phyloP scores from a whole-genome alignment of 2,797 vertebrate species.

The Rousettus madagascariensis region DNA sequence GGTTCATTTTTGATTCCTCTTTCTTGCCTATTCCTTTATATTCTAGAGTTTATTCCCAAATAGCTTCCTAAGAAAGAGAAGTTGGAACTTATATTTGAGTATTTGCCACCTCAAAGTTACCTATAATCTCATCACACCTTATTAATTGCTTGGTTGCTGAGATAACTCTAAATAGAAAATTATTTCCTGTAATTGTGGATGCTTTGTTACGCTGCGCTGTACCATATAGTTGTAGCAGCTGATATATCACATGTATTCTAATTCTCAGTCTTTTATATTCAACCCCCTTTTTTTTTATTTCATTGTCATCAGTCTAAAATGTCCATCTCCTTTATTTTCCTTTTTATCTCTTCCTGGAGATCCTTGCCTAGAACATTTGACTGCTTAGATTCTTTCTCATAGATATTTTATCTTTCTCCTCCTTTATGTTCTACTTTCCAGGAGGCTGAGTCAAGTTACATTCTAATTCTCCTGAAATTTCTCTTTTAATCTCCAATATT shows the following conservation, averaged over 20 bases:
- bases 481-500: not conserved
- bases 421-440: not conserved
- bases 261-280: not conserved
- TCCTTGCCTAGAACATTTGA: not conserved
- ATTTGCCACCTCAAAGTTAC: not conserved
- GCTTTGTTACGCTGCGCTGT: not conserved
- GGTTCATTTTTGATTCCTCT: not conserved
- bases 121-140: not conserved
- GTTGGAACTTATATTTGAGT: not conserved
- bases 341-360: not conserved
- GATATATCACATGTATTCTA: not conserved
- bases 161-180: not conserved
- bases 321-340: not conserved
- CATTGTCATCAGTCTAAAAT: not conserved
- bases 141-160: not conserved
- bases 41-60: not conserved
- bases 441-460: not conserved
- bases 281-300: not conserved
- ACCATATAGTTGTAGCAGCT: not conserved
- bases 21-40: not conserved
- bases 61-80: not conserved
- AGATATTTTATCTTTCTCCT: not conserved
- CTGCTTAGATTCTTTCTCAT: not conserved
- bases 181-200: not conserved
- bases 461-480: not conserved